phyloP scores from a whole-genome alignment of 2,888 invertebrate genomes.

The Leucophenga montana region DNA sequence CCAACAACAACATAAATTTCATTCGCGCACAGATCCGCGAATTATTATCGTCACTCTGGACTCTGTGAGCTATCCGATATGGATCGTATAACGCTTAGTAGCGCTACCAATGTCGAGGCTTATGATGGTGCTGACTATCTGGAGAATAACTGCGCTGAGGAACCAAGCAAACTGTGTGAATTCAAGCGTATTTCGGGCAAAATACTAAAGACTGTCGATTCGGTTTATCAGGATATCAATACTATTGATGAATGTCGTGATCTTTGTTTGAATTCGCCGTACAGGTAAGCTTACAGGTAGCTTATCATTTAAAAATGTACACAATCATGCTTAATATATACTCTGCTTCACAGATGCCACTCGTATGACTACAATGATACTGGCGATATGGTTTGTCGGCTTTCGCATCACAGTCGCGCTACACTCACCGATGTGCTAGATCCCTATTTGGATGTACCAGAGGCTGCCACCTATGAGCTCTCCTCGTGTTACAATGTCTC shows the following conservation, averaged over 20 bases:
- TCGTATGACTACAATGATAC: constrained; percentile 96
- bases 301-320: neutral
- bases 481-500: constrained; percentile 95
- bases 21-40: constrained; percentile 82
- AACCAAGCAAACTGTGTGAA: constrained; percentile 94
- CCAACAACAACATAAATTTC: neutral
- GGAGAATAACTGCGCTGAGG: constrained; percentile 94
- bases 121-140: constrained; percentile 85
- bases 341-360: constrained; percentile 78
- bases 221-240: constrained; percentile 91
- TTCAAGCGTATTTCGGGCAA: constrained; percentile 91
- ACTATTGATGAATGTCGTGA: constrained; percentile 91
- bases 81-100: constrained; percentile 92
- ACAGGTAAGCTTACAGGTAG: constrained; percentile 73
- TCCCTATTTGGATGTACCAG: constrained; percentile 90
- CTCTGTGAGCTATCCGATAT: constrained; percentile 92
- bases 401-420: constrained; percentile 91
- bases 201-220: constrained; percentile 94
- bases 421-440: constrained; percentile 91
- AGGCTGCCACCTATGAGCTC: constrained; percentile 91
- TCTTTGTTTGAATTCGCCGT: constrained; percentile 90
- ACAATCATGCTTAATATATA: neutral
- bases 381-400: constrained; percentile 92
- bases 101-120: constrained; percentile 84
- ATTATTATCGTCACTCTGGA: constrained; percentile 90